Base-by-base conservation (phyloP, 2,888 invertebrate species). In the Fragum sueziense region DNA sequence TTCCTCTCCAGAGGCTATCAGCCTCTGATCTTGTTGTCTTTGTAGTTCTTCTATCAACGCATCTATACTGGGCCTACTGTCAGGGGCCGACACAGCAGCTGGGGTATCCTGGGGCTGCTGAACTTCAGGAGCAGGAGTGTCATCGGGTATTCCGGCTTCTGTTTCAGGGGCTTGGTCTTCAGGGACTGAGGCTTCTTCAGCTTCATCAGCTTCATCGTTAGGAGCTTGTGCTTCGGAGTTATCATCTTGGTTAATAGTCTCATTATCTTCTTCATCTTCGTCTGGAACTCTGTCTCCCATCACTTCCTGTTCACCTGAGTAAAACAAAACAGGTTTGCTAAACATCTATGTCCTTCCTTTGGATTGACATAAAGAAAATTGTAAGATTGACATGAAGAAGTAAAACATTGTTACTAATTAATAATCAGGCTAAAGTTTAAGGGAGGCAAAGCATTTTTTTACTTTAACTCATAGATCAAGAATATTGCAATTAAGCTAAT, bases 1-100 rank as follows among this genome's bases (percentile, higher is more conserved):
- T 22, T 82, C 84, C n/a, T 87, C 84, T 41, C 89, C 88, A 34
- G 82, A 84, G 33, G 76, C 82, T 3, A 85, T 84, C 25, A 89
- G 54, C 37, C 90, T 70, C 69, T 88, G 79, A 69, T 91, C 93
- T 84, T 94, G 94, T 94, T 95, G 85, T 84, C 95, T 95, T 29
- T 96, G 96, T 83, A 96, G 93, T 22, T 95, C 95, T 83, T 95
- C 95, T 72, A 96, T 96, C 94, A 96, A 94, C 71, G 95, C 94
- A 91, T 96, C 96, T 68, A 96, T 95, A 84, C 95, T 95, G 0
- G 95, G 89, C 52, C 90, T 81, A 61, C 82, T 70, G 0, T 74
- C 84, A 17, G 70, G 77, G 33, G 73, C 73, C 14, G 37, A 14
- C 37, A 14, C 84, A 17, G 70, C 76, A 29, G 73, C 73, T 37